Percentiles rank a stretch among this genome's conserved stretches.
These are phyloP conservation scores for Marronus borbonicus DNA, from an alignment of 2,888 invertebrate species.

Conservation along the genomic window DNA sequence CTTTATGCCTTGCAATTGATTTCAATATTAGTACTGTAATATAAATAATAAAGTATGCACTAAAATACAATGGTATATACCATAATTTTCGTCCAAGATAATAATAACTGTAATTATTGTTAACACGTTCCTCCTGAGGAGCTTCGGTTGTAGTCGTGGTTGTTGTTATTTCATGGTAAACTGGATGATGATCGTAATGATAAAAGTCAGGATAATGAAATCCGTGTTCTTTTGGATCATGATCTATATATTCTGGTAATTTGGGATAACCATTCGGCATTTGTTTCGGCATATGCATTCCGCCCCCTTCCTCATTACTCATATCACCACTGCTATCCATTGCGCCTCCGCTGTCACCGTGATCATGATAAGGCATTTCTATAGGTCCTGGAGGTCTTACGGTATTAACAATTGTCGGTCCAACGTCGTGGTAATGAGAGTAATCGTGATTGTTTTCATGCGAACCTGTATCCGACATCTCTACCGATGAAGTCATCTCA, in stretches of 20 bases:
- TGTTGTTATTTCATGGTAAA: constrained; percentile 68
- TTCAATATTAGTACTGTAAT: constrained; percentile 82
- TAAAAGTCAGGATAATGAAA: constrained; percentile 58
- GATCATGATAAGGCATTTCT: constrained; percentile 52
- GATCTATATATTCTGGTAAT: constrained; percentile 54
- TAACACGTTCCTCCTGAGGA: constrained; percentile 74
- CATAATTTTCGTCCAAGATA: constrained; percentile 83
- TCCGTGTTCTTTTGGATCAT: constrained; percentile 51
- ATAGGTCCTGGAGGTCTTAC: constrained; percentile 52
- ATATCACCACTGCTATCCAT: constrained; percentile 37
- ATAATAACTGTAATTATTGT: constrained; percentile 80
- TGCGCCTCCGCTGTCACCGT: constrained; percentile 48
- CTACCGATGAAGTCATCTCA: constrained; percentile 3
- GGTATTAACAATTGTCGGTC: constrained; percentile 53
- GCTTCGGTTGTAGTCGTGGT: constrained; percentile 70
- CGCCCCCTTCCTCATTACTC: constrained; percentile 33
- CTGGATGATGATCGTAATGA: constrained; percentile 64
- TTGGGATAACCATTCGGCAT: constrained; percentile 48
- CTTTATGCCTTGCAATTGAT: constrained; percentile 82
- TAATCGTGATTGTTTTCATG: constrained; percentile 32
- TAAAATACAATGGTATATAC: constrained; percentile 84
- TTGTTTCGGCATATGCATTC: constrained; percentile 36
- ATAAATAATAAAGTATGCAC: constrained; percentile 81
- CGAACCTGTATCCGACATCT: neutral
- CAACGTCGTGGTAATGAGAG: constrained; percentile 44